These are phyloP conservation scores for Empidonax traillii DNA, from an alignment of 2,113 vertebrate genomes.

Conservation along the genomic window DNA sequence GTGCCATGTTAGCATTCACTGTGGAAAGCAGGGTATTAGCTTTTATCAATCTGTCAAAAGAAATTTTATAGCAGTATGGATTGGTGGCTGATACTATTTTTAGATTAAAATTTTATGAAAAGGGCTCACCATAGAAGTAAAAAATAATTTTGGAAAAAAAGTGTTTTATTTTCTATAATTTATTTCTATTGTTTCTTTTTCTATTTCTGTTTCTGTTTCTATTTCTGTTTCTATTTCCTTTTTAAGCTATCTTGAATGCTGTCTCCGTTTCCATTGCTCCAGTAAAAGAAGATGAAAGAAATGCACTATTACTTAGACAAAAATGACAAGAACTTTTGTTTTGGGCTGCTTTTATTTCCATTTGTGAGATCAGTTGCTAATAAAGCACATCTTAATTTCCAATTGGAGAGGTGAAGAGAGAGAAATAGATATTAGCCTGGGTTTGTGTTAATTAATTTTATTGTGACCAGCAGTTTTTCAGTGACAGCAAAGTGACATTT, in stretches of 20 bases:
- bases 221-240: not conserved
- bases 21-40: not conserved
- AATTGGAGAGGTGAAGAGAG: not conserved
- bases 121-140: not conserved
- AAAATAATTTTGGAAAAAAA: not conserved
- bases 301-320: not conserved
- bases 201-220: not conserved
- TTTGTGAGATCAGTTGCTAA: not conserved
- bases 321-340: not conserved
- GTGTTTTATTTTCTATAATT: not conserved
- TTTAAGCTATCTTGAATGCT: not conserved
- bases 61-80: not conserved
- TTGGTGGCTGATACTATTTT: not conserved
- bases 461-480: not conserved
- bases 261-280: not conserved
- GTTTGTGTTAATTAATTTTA: not conserved
- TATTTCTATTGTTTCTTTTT: not conserved
- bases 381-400: not conserved
- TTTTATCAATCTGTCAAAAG: not conserved
- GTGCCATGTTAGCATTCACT: not conserved
- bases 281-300: not conserved
- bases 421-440: not conserved
- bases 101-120: not conserved
- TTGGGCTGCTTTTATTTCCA: not conserved
- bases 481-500: not conserved